Conservation (phyloP, 2,888 invertebrate genomes). For the Lasioglossum pauxillum region DNA sequence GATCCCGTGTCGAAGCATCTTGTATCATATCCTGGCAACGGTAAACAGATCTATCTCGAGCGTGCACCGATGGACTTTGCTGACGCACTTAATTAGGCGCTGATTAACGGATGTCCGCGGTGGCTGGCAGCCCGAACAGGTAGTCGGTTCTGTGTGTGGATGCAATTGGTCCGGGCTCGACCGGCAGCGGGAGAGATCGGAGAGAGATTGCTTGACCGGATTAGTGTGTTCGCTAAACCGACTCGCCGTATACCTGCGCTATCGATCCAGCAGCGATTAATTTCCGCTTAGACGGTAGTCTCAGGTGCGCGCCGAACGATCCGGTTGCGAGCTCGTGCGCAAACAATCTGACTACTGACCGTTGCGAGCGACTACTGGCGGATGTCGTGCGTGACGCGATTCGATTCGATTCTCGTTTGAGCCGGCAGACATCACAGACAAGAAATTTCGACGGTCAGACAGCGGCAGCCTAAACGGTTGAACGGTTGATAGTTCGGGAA, state of each 20-base stretch:
- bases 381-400: neutral
- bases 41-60: slow-evolving; percentile 48
- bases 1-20: slow-evolving; percentile 10
- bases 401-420: neutral
- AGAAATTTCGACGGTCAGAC: neutral
- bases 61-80: slow-evolving; percentile 69
- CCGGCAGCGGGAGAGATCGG: slow-evolving; percentile 50
- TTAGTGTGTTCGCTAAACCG: slow-evolving; percentile 71
- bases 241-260: slow-evolving; percentile 61
- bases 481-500: neutral
- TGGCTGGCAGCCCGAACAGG: slow-evolving; percentile 54
- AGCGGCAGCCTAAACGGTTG: neutral
- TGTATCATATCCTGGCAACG: slow-evolving; percentile 1
- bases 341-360: slow-evolving; percentile 42
- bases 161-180: slow-evolving; percentile 69
- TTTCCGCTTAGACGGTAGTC: slow-evolving; percentile 72
- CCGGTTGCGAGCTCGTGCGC: slow-evolving; percentile 17
- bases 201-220: slow-evolving; percentile 75
- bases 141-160: slow-evolving; percentile 55
- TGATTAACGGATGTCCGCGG: slow-evolving; percentile 77
- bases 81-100: slow-evolving; percentile 77
- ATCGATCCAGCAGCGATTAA: slow-evolving; percentile 76
- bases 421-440: neutral
- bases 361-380: neutral
- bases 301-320: slow-evolving; percentile 59